These are phyloP conservation scores for Heloderma charlesbogerti DNA, from an alignment of 2,113 vertebrate species.

Conservation along the genomic window DNA sequence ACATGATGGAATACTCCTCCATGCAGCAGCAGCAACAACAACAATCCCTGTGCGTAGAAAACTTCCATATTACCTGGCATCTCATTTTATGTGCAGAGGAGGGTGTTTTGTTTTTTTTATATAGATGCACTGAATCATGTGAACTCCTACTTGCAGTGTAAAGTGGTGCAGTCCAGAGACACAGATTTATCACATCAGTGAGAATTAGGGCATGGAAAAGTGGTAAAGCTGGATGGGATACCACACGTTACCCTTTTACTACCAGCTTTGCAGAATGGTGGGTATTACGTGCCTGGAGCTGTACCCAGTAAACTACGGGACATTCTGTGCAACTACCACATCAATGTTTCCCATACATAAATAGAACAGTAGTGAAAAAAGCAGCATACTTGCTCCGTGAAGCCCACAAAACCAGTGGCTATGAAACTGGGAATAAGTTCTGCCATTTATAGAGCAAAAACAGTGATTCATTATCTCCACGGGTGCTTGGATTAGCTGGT, in stretches of 20 bases:
- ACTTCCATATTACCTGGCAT: not conserved
- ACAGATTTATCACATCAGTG: not conserved
- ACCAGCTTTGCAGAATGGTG: conserved; percentile 51
- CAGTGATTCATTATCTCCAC: not conserved
- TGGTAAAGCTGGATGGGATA: conserved; percentile 9
- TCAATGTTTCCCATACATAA: conserved; percentile 57
- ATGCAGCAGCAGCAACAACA: not conserved
- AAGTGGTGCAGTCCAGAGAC: not conserved
- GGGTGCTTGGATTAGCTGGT: not conserved
- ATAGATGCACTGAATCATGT: not conserved
- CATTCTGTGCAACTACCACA: conserved; percentile 37
- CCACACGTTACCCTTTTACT: conserved; percentile 24
- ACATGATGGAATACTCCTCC: too few species aligned
- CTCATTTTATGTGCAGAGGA: not conserved
- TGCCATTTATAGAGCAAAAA: conserved; percentile 32
- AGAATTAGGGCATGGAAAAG: not conserved
- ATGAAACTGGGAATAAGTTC: fast-evolving
- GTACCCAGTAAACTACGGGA: not conserved
- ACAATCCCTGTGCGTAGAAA: not conserved
- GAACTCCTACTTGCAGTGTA: not conserved
- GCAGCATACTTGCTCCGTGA: not conserved
- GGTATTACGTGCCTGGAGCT: not conserved
- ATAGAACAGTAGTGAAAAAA: conserved; percentile 13
- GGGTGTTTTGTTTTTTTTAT: not conserved
- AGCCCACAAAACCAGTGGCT: conserved; percentile 37